Evolutionary conservation across 2,888 invertebrate species (phyloP).

Genomic region (Sphaeridia pumilis): DNA sequence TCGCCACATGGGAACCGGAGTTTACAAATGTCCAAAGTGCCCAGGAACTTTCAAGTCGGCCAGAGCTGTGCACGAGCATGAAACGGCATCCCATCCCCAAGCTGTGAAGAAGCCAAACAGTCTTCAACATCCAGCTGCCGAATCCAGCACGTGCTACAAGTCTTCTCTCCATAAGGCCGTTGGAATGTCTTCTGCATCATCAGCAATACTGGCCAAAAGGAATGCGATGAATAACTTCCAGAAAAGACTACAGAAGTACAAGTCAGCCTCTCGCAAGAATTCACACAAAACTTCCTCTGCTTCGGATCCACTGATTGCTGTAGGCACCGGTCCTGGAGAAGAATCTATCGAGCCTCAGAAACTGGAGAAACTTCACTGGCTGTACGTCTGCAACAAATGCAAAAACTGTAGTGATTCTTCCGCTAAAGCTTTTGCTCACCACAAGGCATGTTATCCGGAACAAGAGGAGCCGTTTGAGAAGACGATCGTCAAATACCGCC

Average conservation of each 20-base stretch:
- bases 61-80: conserved; percentile 27
- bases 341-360: conserved; percentile 22
- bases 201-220: neutral
- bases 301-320: conserved; percentile 22
- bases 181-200: too few species aligned
- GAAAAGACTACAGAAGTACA: too few species aligned
- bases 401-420: conserved; percentile 25
- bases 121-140: too few species aligned
- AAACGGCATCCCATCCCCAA: conserved; percentile 19
- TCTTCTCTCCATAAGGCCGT: too few species aligned
- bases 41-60: conserved; percentile 21
- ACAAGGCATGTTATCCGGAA: conserved; percentile 22
- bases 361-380: conserved; percentile 32
- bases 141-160: too few species aligned
- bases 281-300: neutral
- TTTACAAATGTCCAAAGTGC: conserved; percentile 34
- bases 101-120: neutral
- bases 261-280: too few species aligned
- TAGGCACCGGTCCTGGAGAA: conserved; percentile 19
- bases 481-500: conserved; percentile 28
- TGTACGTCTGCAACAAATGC: conserved; percentile 32
- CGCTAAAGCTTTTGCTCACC: conserved; percentile 25
- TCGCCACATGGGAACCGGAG: conserved; percentile 28
- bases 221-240: neutral
- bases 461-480: conserved; percentile 22